These are phyloP conservation scores for Bubalus kerabau DNA, from an alignment of 2,113 vertebrate species.

Conservation along the genomic window DNA sequence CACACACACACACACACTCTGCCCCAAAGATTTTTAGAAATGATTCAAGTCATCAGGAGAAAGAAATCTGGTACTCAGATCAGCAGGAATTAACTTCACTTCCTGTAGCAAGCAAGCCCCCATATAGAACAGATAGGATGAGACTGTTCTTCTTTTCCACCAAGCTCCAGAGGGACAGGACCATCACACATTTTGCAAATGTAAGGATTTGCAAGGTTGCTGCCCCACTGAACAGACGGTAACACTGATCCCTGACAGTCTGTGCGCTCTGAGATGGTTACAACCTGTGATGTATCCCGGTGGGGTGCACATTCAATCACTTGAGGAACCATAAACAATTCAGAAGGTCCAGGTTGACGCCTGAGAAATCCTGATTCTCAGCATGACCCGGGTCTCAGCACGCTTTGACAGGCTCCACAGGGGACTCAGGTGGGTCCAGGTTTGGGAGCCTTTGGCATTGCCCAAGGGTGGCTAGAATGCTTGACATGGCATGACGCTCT, in stretches of 20 bases:
- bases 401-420: neutral
- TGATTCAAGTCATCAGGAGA: neutral
- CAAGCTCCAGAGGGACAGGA: neutral
- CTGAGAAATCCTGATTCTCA: neutral
- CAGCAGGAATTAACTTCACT: neutral
- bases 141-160: neutral
- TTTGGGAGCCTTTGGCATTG: neutral
- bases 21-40: neutral
- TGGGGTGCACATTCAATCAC: no score
- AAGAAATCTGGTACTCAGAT: neutral
- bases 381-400: neutral
- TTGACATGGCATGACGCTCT: fast-evolving
- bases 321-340: neutral
- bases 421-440: neutral
- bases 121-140: neutral
- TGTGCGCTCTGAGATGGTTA: neutral
- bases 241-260: neutral
- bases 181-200: neutral
- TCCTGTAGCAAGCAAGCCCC: neutral
- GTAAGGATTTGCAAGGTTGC: neutral
- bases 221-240: neutral
- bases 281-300: neutral
- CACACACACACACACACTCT: neutral
- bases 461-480: neutral
- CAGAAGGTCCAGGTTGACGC: neutral